Evolutionary conservation across 2,888 invertebrate species (phyloP).

Genomic region (Drosophila gaucha): DNA sequence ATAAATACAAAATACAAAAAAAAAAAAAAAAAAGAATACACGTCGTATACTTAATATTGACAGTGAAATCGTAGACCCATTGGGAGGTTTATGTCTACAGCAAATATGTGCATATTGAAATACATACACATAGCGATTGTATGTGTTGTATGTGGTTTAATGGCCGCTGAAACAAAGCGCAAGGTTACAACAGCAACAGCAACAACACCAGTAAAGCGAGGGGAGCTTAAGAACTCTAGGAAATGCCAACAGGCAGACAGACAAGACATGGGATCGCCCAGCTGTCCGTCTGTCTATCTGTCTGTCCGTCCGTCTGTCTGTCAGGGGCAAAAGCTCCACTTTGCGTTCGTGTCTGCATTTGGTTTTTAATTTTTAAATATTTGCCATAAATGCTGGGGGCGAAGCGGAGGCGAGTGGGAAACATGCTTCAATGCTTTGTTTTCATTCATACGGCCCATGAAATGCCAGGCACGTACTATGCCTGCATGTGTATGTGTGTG

Average conservation of each 20-base stretch:
- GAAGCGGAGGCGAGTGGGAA: conserved; percentile 1
- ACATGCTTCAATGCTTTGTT: conserved; percentile 56
- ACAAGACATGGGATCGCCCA: conserved; percentile 7
- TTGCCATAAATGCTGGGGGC: conserved; percentile 44
- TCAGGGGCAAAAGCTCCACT: conserved; percentile 59
- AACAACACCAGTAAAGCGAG: conserved; percentile 15
- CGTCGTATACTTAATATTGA: conserved; percentile 74
- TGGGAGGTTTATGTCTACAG: conserved; percentile 36
- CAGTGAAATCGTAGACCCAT: conserved; percentile 73
- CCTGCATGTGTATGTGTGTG: background rate
- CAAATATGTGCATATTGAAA: conserved; percentile 45
- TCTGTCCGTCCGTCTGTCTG: conserved; percentile 16
- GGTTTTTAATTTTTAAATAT: conserved; percentile 68
- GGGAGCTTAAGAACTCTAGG: conserved; percentile 64
- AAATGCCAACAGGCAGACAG: conserved; percentile 57
- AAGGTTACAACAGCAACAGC: conserved; percentile 61
- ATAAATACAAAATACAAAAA: conserved; percentile 2
- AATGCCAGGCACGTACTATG: conserved; percentile 68
- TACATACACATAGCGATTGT: conserved; percentile 14
- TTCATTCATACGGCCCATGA: conserved; percentile 59
- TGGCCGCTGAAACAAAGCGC: conserved; percentile 75
- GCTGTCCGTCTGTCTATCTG: conserved; percentile 9
- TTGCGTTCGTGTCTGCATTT: conserved; percentile 64
- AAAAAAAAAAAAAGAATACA: conserved; percentile 39
- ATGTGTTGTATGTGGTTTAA: conserved; percentile 61